A percentile compares a stretch with the other conserved stretches of the same genome.
Evolutionary conservation across 92 coral and sea anemone species (phyloP).

Genomic region (Anthopleura xanthogrammica): DNA sequence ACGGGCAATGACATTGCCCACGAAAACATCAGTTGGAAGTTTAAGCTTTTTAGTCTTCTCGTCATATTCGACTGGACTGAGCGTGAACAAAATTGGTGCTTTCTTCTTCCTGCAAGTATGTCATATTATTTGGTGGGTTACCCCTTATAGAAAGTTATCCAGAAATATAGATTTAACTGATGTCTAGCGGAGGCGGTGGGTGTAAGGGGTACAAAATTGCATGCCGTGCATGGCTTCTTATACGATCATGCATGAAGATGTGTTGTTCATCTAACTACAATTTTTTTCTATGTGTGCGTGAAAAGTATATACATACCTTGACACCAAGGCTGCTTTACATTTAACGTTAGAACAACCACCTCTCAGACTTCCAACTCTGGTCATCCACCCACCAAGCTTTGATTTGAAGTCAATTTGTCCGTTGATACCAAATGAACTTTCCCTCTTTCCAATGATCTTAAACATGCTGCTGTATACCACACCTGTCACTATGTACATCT

Average conservation of each 20-base stretch:
- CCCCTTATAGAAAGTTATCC: too few relatives aligned
- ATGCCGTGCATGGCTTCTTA: too few relatives aligned
- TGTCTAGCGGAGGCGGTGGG: too few relatives aligned
- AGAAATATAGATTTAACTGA: too few relatives aligned
- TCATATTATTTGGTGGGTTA: background rate
- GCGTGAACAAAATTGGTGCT: conserved; percentile 55
- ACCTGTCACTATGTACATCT: conserved; percentile 45
- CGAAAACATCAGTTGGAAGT: conserved; percentile 41
- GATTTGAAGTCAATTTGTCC: conserved; percentile 18
- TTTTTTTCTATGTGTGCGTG: too few relatives aligned
- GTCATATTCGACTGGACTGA: conserved; percentile 55
- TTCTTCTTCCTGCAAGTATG: conserved; percentile 29
- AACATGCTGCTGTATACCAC: conserved; percentile 56
- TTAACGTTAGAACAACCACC: conserved; percentile 26
- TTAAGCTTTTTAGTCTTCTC: conserved; percentile 16
- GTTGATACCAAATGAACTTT: conserved; percentile 6
- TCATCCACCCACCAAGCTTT: conserved; percentile 32
- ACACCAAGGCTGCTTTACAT: conserved; percentile 27
- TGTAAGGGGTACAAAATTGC: too few relatives aligned
- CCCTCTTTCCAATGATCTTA: conserved; percentile 39
- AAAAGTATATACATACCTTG: conserved; percentile 13
- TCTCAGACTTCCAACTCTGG: conserved; percentile 14
- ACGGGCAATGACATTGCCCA: conserved; percentile 42
- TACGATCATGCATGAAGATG: too few relatives aligned
- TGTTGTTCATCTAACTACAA: too few relatives aligned